Evolutionary conservation across 2,888 invertebrate species (phyloP), one percentile per base, ranked within the genome.

Genomic region (Melanophora roralis): DNA sequence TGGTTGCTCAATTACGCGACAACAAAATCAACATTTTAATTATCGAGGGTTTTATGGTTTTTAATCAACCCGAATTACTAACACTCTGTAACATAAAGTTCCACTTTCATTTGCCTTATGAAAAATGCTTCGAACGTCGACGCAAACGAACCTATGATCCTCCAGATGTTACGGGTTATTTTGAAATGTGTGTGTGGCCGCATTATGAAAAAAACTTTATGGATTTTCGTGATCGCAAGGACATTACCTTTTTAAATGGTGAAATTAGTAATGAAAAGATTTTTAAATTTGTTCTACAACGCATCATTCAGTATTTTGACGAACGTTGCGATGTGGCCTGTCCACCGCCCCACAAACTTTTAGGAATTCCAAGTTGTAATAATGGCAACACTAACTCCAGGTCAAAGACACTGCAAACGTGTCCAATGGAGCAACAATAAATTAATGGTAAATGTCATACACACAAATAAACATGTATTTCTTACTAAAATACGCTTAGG

Each of bases 111-210:
- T 89, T 96, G 85, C 92, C 92, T 62, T 93, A 92, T 87, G 93
- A 93, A 34, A 93, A 93, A 86, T 96, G 96, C 85, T 90, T 89
- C 83, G 84, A 91, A 34, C 91, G 97, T 21, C 92, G 96, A 78
- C 86, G 88, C 36, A 84, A 84, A 21, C 90, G 95, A 38, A 89
- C 91, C n/a, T 98, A 98, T 88, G 93, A 94, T 65, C 98, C 98
- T 19, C 95, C 97, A 0, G 97, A 98, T 80, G 86, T 94, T 1
- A 93, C 93, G 0, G 96, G 96, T 0, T 98, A 98, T 91, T 97
- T 97, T 90, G 96, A 97, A 51, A 90, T 90, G 82, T 93, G 95
- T 86, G 96, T 95, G n/a, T 98, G 98, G 97, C 97, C 97, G 9
- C 84, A n/a, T 93, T 95, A 97, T 87, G 85, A 93, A 73, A 90